Base-by-base conservation (phyloP, 2,888 invertebrate genomes). In the Hyalella azteca region DNA sequence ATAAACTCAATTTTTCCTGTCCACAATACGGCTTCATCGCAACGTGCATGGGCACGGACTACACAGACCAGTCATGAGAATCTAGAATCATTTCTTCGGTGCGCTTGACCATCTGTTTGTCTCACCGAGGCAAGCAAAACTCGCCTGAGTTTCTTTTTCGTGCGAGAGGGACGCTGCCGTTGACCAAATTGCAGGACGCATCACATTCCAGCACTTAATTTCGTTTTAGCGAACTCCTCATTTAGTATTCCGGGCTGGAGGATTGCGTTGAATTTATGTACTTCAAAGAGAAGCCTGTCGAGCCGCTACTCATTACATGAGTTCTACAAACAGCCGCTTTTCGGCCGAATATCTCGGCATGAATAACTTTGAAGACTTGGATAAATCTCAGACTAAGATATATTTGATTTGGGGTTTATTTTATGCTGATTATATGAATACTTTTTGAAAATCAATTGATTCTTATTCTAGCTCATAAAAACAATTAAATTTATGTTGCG, bases 161-260 rank as follows among this genome's bases (percentile, higher is more conserved):
- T 66, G 9, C n/a, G 15, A 39, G 19, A 66, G 39, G 66, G 32
- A 32, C 39, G 66, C 36, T n/a, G 66, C 36, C 19, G 66, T 36
- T 66, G 66, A 36, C 66, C 66, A 66, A 66, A 66, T 66, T 66
- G 66, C 66, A 36, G 66, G 66, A 32, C 36, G 36, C 32, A n/a
- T 66, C 29, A 39, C 66, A 66, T 66, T 66, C 66, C 66, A 36
- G 66, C 66, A 66, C 36, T 66, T 19, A 66, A 66, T 66, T 66
- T 66, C 66, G 36, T 29, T 66, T 66, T 36, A 36, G 66, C 32
- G n/a, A 22, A 36, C 36, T 19, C n/a, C 66, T 66, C 66, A 13
- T 66, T 66, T 66, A 66, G 66, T 32, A 66, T 66, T 66, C 66
- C 39, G 36, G 36, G 19, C 36, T 66, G 32, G 36, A 66, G 36